A percentile compares a stretch with the other conserved stretches of the same genome.
Evolutionary conservation across 2,113 vertebrate genomes (phyloP).

Genomic region (Takifugu bimaculatus): DNA sequence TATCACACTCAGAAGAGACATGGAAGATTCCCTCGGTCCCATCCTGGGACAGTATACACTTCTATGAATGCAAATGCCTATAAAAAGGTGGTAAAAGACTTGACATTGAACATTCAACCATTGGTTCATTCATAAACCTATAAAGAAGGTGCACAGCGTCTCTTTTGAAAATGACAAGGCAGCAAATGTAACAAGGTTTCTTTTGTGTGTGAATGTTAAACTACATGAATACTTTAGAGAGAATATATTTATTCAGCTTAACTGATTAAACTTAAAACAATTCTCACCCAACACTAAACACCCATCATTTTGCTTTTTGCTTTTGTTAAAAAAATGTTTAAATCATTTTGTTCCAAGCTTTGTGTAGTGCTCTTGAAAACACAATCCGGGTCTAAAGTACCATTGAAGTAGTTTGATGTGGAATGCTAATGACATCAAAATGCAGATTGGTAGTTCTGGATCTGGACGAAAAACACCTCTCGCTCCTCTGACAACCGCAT

Average conservation of each 20-base stretch:
- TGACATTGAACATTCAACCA: too few species aligned
- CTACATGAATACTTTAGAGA: constrained; percentile 4
- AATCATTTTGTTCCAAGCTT: constrained; percentile 57
- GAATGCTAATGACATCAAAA: constrained; percentile 72
- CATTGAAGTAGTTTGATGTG: constrained; percentile 60
- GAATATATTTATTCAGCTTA: constrained; percentile 34
- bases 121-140: too few species aligned
- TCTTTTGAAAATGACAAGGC: too few species aligned
- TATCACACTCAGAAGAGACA: too few species aligned
- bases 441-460: constrained; percentile 68
- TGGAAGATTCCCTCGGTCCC: too few species aligned
- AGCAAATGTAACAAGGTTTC: too few species aligned
- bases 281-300: constrained; percentile 29
- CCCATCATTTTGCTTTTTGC: constrained; percentile 50
- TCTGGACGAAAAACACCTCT: constrained; percentile 60
- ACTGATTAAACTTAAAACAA: constrained; percentile 24
- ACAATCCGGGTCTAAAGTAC: constrained; percentile 62
- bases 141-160: too few species aligned
- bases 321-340: constrained; percentile 39
- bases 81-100: too few species aligned
- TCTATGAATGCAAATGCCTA: too few species aligned
- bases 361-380: constrained; percentile 66
- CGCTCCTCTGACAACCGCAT: constrained; percentile 55
- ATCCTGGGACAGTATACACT: too few species aligned
- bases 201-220: too few species aligned